A percentile compares a stretch with the other conserved stretches of the same genome.
Evolutionary conservation across 2,888 invertebrate species (phyloP).

Genomic region (Corbicula japonica): DNA sequence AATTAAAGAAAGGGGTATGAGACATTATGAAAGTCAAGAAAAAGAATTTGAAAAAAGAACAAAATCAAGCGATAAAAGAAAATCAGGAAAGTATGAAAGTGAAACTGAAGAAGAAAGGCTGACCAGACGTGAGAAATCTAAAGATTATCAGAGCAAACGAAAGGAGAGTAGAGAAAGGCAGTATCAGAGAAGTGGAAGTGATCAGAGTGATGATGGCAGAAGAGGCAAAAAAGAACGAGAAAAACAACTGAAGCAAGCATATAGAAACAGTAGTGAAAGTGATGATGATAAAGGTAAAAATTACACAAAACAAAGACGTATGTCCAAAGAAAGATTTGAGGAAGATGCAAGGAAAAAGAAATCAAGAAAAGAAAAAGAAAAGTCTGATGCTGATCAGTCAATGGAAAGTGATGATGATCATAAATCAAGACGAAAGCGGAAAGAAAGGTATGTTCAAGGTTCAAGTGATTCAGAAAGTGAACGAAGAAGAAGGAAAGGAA

Average conservation of each 20-base stretch:
- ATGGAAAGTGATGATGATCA: slow-evolving; percentile 11
- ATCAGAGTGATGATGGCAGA: slow-evolving; percentile 39
- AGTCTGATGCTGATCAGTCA: background rate
- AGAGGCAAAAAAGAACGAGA: slow-evolving; percentile 19
- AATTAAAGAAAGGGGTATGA: slow-evolving; percentile 33
- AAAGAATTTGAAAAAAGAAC: slow-evolving; percentile 16
- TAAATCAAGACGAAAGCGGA: slow-evolving; percentile 17
- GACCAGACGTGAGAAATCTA: slow-evolving; percentile 4
- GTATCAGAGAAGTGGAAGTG: background rate
- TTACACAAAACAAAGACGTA: slow-evolving; percentile 11
- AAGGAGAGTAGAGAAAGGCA: slow-evolving; percentile 18
- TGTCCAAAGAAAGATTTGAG: background rate
- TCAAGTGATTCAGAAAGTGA: slow-evolving; percentile 7
- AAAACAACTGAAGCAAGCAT: slow-evolving; percentile 7
- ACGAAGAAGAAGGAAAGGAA: slow-evolving; percentile 13
- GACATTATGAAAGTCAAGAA: slow-evolving; percentile 26
- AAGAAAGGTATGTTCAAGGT: slow-evolving; percentile 15
- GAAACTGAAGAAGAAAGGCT: slow-evolving; percentile 32
- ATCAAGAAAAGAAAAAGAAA: slow-evolving; percentile 14
- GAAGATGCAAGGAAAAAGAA: slow-evolving; percentile 5
- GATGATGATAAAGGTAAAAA: slow-evolving; percentile 8
- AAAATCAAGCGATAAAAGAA: slow-evolving; percentile 13
- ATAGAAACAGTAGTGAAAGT: slow-evolving; percentile 29
- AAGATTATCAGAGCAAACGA: slow-evolving; percentile 12
- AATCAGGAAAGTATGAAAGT: slow-evolving; percentile 25